Evolutionary conservation across 2,797 vertebrate species (phyloP), one percentile per base, ranked within the genome.

Genomic region (Halcyon leucocephala): DNA sequence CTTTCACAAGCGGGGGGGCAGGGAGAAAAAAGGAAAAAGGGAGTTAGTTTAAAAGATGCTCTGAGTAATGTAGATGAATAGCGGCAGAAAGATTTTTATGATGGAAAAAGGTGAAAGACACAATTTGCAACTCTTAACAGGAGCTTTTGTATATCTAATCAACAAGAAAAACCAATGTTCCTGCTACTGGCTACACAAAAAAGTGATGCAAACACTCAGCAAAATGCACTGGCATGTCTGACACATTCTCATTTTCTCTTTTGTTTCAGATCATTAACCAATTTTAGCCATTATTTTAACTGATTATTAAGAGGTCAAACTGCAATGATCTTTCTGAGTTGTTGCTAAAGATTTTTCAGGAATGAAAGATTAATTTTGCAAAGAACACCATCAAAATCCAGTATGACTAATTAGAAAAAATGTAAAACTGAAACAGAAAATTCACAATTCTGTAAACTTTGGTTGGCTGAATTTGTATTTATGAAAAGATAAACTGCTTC

Each of bases 21-120:
- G 7, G 42, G 17, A 21, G 4, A 29, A 41, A 42, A 76, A 17
- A 4, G 19, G 5, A 67, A 25, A 66, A 87, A 64, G 0, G 0
- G 18, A 64, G 31, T 37, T 72, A 55, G 29, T 89, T 73, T 74
- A 52, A 80, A 86, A 82, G 14, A 35, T 80, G 14, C 12, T 82
- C 31, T 42, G 19, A 49, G 37, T 70, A 93, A 73, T 42, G 10
- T 10, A 52, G 41, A 49, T 52, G 3, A 71, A 80, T n/a, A 58
- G 18, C 33, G 54, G 18, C 17, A 71, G 37, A 70, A 82, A 16
- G 39, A 79, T 42, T 86, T 74, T 21, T 84, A 7, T 60, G 15
- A 69, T 24, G 83, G 10, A 41, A 82, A 52, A 92, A 94, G 35
- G 26, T 58, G 39, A 61, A 90, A 82, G 60, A 87, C 16, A 17